Base-by-base conservation (phyloP, 2,797 vertebrate species). In the Adelosebastes latens region DNA sequence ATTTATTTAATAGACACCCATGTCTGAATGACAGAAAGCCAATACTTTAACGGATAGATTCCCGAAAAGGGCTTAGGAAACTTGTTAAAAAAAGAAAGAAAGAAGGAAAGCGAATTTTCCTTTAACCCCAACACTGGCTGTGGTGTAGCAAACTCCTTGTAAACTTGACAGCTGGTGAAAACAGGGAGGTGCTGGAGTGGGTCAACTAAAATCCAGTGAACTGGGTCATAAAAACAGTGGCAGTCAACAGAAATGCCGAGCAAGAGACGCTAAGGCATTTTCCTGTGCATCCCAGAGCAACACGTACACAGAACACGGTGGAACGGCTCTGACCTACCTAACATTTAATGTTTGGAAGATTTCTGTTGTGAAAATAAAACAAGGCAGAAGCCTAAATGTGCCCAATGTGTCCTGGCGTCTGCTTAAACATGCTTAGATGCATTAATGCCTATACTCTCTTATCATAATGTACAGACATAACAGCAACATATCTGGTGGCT, bases 221-320 rank as follows among this genome's bases (percentile, higher is more conserved):
- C 27, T 29, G 52, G 25, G 85, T 85, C 76, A 79, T 94, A 92
- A 95, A 94, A 90, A 82, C 82, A 83, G 75, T 73, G 66, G 27
- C 27, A 78, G 77, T 78, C 68, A 89, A 88, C 83, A 92, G 60
- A 83, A 84, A 92, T 72, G 74, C 42, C 82, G 75, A 79, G 71
- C 42, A 81, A 76, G 79, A 84, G 79, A 83, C 79, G 65, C 85
- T 68, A 4, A 83, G 58, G 72, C 86, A 93, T 93, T 90, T 88
- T 78, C 39, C 56, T 24, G 52, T 62, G 90, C 59, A 88, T 84
- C 93, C 92, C 88, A 55, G 85, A 87, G 94, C 92, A 95, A 94
- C 94, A 82, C n/a, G 39, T 64, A 70, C 75, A 84, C 72, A 74
- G 67, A 79, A 65, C 72, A 86, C 39, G 77, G 69, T 72, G 22